Percentiles rank a stretch among this genome's conserved stretches.
These are phyloP conservation scores for Chaunax sp. DNA, from an alignment of 2,797 vertebrate genomes.

Conservation along the genomic window DNA sequence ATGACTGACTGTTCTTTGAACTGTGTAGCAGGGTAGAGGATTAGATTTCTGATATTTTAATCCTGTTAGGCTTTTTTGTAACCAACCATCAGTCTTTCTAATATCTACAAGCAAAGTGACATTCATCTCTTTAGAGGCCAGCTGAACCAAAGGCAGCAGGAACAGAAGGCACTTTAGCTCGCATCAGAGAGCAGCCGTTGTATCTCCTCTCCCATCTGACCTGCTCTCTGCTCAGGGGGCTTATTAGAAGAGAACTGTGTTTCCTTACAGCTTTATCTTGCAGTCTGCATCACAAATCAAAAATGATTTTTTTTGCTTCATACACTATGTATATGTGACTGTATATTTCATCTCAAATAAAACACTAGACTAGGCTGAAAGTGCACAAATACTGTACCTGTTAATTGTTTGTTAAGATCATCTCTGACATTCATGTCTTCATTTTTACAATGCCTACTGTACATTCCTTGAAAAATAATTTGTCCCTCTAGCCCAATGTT, in stretches of 20 bases:
- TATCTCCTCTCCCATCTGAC: slow-evolving; percentile 48
- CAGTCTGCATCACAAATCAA: slow-evolving; percentile 22
- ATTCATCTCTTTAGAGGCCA: slow-evolving; percentile 51
- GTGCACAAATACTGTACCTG: neutral
- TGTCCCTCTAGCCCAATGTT: neutral
- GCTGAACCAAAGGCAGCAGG: slow-evolving; percentile 33
- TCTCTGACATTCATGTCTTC: neutral
- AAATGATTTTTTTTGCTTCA: neutral
- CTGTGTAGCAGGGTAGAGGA: neutral
- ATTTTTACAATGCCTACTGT: neutral
- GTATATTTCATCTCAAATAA: neutral
- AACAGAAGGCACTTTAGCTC: slow-evolving; percentile 23
- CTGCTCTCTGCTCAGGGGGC: slow-evolving; percentile 39
- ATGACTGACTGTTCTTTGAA: slow-evolving; percentile 27
- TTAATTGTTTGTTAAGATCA: neutral
- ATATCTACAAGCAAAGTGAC: slow-evolving; percentile 34
- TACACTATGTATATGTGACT: neutral
- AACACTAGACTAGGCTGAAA: neutral
- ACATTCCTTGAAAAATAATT: no score
- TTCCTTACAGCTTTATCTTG: slow-evolving; percentile 30
- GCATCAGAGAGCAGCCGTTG: slow-evolving; percentile 36
- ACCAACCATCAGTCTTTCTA: slow-evolving; percentile 25
- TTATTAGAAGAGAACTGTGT: slow-evolving; percentile 52
- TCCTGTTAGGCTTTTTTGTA: slow-evolving; percentile 36
- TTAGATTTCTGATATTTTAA: slow-evolving; percentile 64